Evolutionary conservation across 2,888 invertebrate genomes (phyloP).

Genomic region (Cenopis cana): DNA sequence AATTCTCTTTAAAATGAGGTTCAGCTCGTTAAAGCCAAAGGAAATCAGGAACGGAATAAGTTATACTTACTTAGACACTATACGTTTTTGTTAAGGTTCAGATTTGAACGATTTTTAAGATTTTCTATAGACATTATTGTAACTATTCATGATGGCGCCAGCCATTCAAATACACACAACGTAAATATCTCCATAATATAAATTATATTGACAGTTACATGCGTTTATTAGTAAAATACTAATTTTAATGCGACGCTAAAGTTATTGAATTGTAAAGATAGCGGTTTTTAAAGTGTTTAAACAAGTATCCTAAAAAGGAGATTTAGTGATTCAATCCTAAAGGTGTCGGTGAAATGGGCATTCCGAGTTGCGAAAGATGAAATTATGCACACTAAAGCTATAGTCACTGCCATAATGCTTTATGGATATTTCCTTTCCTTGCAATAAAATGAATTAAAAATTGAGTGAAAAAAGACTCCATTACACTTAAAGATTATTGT

Average conservation of each 20-base stretch:
- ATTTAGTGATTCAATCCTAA: not conserved
- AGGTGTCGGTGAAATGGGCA: not conserved
- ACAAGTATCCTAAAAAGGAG: conserved; percentile 5
- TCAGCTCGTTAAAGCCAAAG: not conserved
- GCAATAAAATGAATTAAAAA: too few relatives aligned
- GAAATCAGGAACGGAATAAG: not conserved
- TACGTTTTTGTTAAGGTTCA: not conserved
- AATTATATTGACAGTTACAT: conserved; percentile 31
- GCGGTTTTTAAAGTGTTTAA: conserved; percentile 28
- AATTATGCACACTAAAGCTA: not conserved
- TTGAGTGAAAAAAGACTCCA: too few relatives aligned
- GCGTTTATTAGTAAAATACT: conserved; percentile 18
- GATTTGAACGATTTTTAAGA: not conserved
- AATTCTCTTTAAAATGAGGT: not conserved
- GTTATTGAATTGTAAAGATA: conserved; percentile 24
- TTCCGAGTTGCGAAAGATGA: not conserved
- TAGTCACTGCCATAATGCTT: not conserved
- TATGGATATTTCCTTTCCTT: too few relatives aligned
- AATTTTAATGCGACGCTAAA: conserved; percentile 3
- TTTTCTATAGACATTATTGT: not conserved
- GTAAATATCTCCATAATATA: conserved; percentile 32
- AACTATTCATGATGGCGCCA: conserved; percentile 19
- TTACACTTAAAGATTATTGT: too few relatives aligned
- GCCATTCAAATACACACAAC: conserved; percentile 21
- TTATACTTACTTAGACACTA: not conserved